phyloP scores from a whole-genome alignment of 2,888 invertebrate species.

The Silvanus unidentatus region DNA sequence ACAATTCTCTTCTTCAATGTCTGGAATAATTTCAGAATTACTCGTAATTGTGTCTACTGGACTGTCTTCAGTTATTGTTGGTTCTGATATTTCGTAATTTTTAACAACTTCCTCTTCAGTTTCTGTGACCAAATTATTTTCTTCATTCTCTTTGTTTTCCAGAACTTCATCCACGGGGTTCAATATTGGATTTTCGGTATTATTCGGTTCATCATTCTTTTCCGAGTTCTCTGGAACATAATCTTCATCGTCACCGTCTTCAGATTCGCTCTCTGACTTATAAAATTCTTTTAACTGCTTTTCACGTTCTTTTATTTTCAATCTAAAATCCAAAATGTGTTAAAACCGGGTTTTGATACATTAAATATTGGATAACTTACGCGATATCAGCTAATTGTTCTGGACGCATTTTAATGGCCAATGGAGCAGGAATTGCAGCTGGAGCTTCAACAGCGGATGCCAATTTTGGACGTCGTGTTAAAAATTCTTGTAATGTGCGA shows the following conservation, averaged over 20 bases:
- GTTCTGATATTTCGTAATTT: background rate
- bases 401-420: conserved; percentile 60
- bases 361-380: conserved; percentile 47
- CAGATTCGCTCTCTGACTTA: conserved; percentile 64
- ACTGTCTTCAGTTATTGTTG: background rate
- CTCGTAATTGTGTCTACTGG: too few relatives aligned
- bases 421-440: conserved; percentile 41
- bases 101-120: background rate
- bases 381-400: conserved; percentile 60
- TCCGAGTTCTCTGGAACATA: background rate
- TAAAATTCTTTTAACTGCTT: conserved; percentile 71
- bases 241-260: conserved; percentile 22
- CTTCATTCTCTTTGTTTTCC: background rate
- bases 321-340: conserved; percentile 43
- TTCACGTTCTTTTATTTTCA: conserved; percentile 63
- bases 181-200: too few relatives aligned
- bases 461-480: conserved; percentile 51
- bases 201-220: conserved; percentile 1
- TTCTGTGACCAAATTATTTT: too few relatives aligned
- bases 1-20: too few relatives aligned
- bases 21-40: too few relatives aligned
- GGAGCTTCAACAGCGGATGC: conserved; percentile 38
- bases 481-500: conserved; percentile 72
- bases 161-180: conserved; percentile 1
- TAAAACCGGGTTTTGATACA: conserved; percentile 3